phyloP scores from a whole-genome alignment of 2,113 vertebrate genomes.

The Upupa epops region DNA sequence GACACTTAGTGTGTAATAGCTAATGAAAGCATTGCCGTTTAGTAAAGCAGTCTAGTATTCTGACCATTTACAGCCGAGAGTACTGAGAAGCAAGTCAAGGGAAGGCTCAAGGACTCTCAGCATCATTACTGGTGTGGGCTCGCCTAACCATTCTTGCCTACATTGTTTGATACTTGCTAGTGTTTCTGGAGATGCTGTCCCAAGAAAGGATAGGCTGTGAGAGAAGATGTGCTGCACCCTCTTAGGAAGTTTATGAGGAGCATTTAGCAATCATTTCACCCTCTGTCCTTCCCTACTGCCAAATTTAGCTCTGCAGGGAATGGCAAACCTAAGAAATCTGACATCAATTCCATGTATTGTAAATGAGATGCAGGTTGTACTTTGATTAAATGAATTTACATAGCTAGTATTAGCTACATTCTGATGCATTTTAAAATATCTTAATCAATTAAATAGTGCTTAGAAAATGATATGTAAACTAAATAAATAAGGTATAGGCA shows the following conservation, averaged over 20 bases:
- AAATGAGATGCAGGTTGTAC: background rate
- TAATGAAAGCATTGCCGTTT: background rate
- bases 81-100: background rate
- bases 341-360: background rate
- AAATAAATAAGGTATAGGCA: background rate
- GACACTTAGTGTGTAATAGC: background rate
- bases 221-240: background rate
- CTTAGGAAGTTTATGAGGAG: background rate
- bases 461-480: constrained; percentile 27
- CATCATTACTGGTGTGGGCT: background rate
- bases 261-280: background rate
- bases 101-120: background rate
- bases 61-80: background rate
- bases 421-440: constrained; percentile 19
- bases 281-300: background rate
- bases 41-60: background rate
- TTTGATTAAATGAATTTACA: constrained; percentile 29
- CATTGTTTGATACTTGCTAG: background rate
- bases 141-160: background rate
- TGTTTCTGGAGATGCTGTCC: background rate
- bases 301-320: background rate
- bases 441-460: constrained; percentile 38
- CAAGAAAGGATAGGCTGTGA: background rate
- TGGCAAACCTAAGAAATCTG: background rate
- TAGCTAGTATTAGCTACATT: constrained; percentile 16